Base-by-base conservation (phyloP, 1,140 invertebrate genomes). In the Aricia agestis region DNA sequence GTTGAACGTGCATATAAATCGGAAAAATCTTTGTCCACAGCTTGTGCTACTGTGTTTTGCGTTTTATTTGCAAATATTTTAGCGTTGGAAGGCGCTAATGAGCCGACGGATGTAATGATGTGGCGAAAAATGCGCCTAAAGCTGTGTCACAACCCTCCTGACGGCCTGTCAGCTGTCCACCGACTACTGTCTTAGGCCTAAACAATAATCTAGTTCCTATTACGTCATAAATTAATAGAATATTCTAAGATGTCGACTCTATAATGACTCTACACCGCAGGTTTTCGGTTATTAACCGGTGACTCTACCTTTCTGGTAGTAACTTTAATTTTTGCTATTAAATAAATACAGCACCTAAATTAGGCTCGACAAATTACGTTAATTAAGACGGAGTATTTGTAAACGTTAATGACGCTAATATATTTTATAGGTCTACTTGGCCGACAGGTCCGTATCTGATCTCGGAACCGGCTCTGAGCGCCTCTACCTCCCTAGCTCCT, bases 111-210 rank as follows among this genome's bases (percentile, higher is more conserved):
- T 63, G 19, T 19, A 19, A 63, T 18, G 18, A 19, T 19, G 18
- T 63, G 19, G 59, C 59, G 59, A 63, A 63, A 63, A 63, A 63
- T 63, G 59, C 59, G 59, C 59, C 59, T 63, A 63, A 10, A 63
- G 59, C 59, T 6, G 18, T 25, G 11, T 52, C 13, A 52, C 13
- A 52, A 1, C 45, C 45, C 45, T 52, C 13, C 13, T 15, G 11
- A 9, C 13, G 45, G 13, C 4, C 9, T 52, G 9, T 52, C 13
- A 13, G 45, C 10, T 52, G 10, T 52, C 3, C 10, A 15, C 11
- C 5, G 45, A 52, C 45, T 15, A 13, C 10, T 13, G 13, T 13
- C 45, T 52, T 52, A 15, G 45, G 45, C 45, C 36, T 36, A 52
- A 52, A 13, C 45, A 9, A 15, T 9, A 9, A 15, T 52, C 9